Percentiles rank a stretch among this genome's conserved stretches.
These are phyloP conservation scores for Octonoba sinensis DNA, from an alignment of 2,888 invertebrate genomes.

Conservation along the genomic window DNA sequence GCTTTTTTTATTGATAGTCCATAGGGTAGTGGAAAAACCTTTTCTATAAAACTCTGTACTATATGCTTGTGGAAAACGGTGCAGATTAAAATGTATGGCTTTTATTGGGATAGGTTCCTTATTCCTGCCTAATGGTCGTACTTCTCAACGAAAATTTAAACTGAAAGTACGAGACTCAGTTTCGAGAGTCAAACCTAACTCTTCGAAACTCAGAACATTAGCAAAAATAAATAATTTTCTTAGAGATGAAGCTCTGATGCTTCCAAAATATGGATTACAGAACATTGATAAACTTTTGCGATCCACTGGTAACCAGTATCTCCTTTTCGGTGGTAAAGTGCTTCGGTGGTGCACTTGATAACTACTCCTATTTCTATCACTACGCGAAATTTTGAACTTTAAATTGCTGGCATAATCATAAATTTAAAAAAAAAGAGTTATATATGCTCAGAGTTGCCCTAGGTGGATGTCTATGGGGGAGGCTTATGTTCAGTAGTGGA, in stretches of 20 bases:
- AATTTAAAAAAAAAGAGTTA: too few species aligned
- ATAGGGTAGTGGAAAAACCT: too few species aligned
- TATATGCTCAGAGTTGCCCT: too few species aligned
- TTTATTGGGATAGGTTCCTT: neutral
- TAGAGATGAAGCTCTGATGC: neutral
- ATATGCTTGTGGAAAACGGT: too few species aligned
- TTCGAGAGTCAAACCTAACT: slow-evolving; percentile 2
- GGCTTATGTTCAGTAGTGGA: too few species aligned
- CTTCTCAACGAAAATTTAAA: neutral
- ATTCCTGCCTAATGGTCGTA: neutral
- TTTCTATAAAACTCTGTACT: too few species aligned
- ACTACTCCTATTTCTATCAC: too few species aligned
- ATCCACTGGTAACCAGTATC: neutral
- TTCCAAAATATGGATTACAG: slow-evolving; percentile 5
- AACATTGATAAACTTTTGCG: slow-evolving; percentile 2
- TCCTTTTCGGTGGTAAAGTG: slow-evolving; percentile 2
- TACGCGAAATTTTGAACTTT: too few species aligned
- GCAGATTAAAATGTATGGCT: neutral
- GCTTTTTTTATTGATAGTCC: too few species aligned
- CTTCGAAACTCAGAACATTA: neutral
- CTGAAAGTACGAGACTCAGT: slow-evolving; percentile 3
- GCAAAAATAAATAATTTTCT: neutral
- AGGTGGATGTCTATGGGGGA: too few species aligned
- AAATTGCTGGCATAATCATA: too few species aligned
- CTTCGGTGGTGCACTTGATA: too few species aligned